A percentile compares a stretch with the other conserved stretches of the same genome.
Evolutionary conservation across 2,888 invertebrate genomes (phyloP).

Genomic region (Nomada ruficornis): DNA sequence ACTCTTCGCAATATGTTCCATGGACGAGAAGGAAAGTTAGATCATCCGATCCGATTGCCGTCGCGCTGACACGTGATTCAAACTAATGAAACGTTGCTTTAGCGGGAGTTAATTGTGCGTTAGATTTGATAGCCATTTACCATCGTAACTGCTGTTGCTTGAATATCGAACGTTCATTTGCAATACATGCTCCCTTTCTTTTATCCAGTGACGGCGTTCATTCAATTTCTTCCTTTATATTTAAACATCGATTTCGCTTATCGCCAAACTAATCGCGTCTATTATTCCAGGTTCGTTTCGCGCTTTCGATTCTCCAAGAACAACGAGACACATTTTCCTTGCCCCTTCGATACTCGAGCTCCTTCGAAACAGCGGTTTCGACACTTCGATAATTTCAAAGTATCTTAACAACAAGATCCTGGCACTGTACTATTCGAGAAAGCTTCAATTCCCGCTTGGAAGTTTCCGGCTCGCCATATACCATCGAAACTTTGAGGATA

Average conservation of each 20-base stretch:
- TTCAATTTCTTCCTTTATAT: too few relatives aligned
- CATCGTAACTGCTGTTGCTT: too few relatives aligned
- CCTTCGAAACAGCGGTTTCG: neutral
- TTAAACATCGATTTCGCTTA: neutral
- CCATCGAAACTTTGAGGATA: slow-evolving; percentile 32
- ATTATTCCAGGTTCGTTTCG: neutral
- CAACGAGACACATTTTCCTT: neutral
- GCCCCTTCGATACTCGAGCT: neutral
- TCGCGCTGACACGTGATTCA: too few relatives aligned
- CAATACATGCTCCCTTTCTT: neutral
- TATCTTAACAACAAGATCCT: slow-evolving; percentile 44
- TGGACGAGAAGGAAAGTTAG: too few relatives aligned
- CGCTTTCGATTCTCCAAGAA: neutral
- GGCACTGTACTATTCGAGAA: slow-evolving; percentile 8
- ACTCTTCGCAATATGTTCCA: too few relatives aligned
- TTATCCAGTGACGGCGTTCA: too few relatives aligned
- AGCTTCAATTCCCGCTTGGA: slow-evolving; percentile 18
- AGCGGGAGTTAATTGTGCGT: too few relatives aligned
- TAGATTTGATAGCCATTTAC: too few relatives aligned
- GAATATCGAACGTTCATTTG: too few relatives aligned
- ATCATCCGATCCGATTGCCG: too few relatives aligned
- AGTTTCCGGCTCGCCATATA: slow-evolving; percentile 14
- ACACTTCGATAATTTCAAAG: slow-evolving; percentile 49
- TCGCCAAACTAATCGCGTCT: neutral
- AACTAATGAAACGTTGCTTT: too few relatives aligned